Base-by-base conservation (phyloP, 2,888 invertebrate genomes). In the Byasa hedistus region DNA sequence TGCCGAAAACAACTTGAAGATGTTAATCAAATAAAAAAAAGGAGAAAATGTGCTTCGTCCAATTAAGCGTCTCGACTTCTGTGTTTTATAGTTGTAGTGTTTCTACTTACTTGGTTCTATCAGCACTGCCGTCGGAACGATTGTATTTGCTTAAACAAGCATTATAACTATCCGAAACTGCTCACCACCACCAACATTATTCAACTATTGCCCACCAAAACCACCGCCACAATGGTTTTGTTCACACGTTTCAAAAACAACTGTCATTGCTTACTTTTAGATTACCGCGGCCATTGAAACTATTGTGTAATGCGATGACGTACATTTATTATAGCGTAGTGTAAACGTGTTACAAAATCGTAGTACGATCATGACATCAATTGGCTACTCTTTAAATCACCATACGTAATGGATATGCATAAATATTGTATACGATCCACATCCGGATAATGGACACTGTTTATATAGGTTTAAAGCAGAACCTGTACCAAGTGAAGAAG, bases 191-290 rank as follows among this genome's bases (percentile, higher is more conserved):
- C 54, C n/a, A 15, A 19, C 24, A 23, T 15, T 21, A 27, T 24
- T 19, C 21, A 55, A 54, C 64, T 64, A 54, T 23, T 52, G 24
- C 17, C 64, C 21, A 23, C 27, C 36, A 39, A 64, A 55, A 7
- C n/a, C 17, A 24, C 22, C 23, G 22, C 52, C 8, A 64, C 58
- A 64, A 64, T 64, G 64, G 24, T 39, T 59, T 39, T 64, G 57
- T 64, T 64, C 59, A 64, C 44, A 8, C 39, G 57, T 64, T 57
- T 48, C 23, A 22, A 57, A 51, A 59, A 59, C 64, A 64, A 55
- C 52, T 55, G 54, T 44, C 36, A 64, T 22, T 64, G 59, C n/a
- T 64, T 64, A 51, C 44, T 17, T 52, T 59, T 23, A 21, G 17
- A 57, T 52, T 54, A 55, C 39, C 54, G 58, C 8, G n/a, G 44